Evolutionary conservation across 2,888 invertebrate genomes (phyloP).

Genomic region (Empis stercorea): DNA sequence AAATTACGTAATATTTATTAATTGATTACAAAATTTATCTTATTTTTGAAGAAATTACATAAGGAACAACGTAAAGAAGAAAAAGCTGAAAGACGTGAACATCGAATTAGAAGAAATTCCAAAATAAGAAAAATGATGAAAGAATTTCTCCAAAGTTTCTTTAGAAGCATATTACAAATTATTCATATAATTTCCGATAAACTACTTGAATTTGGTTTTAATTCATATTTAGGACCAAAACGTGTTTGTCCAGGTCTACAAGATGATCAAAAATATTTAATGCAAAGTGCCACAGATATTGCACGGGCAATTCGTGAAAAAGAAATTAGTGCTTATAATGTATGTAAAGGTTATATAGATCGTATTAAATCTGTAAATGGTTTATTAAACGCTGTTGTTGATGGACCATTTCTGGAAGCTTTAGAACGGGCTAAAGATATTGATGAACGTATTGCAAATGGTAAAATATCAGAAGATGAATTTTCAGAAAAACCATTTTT

Average conservation of each 20-base stretch:
- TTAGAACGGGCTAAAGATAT: conserved; percentile 61
- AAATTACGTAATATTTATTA: too few relatives aligned
- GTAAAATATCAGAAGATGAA: conserved; percentile 45
- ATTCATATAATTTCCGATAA: conserved; percentile 24
- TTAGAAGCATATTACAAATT: conserved; percentile 5
- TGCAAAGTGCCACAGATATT: conserved; percentile 52
- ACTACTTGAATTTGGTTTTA: conserved; percentile 24
- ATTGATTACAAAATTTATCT: too few relatives aligned
- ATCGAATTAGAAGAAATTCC: neutral
- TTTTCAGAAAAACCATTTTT: conserved; percentile 64
- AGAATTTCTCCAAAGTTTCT: conserved; percentile 1
- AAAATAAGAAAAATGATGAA: conserved; percentile 5
- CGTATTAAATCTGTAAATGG: conserved; percentile 60
- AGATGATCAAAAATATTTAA: conserved; percentile 26
- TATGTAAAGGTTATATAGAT: conserved; percentile 61
- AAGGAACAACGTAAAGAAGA: neutral
- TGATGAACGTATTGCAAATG: conserved; percentile 51
- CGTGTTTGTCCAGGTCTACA: conserved; percentile 22
- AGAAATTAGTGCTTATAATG: conserved; percentile 51
- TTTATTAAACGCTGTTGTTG: conserved; percentile 69
- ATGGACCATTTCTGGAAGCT: conserved; percentile 65
- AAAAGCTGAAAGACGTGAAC: neutral
- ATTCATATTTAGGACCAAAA: conserved; percentile 26
- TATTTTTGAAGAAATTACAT: too few relatives aligned
- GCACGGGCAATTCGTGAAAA: conserved; percentile 53